Conservation (phyloP, 2,113 vertebrate species). For the Ibidorhyncha struthersii region DNA sequence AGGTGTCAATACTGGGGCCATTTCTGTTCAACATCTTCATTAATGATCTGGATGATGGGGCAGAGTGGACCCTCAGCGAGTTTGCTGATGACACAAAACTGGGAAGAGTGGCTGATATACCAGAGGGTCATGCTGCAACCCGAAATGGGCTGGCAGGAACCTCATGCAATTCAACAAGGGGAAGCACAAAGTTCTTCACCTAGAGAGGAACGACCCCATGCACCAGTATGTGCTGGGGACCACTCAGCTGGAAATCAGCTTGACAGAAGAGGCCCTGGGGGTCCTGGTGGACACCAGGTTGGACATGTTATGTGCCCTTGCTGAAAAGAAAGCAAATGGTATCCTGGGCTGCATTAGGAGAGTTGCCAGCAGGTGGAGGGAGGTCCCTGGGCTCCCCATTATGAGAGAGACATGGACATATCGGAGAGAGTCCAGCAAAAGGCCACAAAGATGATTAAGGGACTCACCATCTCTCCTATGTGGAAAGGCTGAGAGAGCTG, state of each 20-base stretch:
- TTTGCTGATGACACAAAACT: background rate
- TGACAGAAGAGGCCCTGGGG: background rate
- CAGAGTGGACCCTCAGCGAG: background rate
- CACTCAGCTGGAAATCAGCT: background rate
- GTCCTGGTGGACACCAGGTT: background rate
- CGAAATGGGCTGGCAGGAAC: background rate
- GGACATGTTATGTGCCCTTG: background rate
- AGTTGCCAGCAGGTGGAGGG: background rate
- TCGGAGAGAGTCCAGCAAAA: background rate
- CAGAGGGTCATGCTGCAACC: background rate
- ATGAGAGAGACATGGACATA: rapidly evolving
- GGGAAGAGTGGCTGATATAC: background rate
- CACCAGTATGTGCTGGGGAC: background rate
- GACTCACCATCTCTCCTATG: background rate
- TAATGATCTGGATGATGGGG: background rate
- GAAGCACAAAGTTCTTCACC: background rate
- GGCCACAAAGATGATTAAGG: background rate
- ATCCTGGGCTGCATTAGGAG: background rate
- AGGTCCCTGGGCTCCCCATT: background rate
- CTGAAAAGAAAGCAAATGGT: background rate
- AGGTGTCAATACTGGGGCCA: background rate
- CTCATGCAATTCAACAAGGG: background rate
- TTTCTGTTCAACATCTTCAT: background rate
- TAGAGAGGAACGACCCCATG: background rate
- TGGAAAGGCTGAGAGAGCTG: background rate